phyloP scores from a whole-genome alignment of 2,113 vertebrate genomes.

The Edolisoma coerulescens region DNA sequence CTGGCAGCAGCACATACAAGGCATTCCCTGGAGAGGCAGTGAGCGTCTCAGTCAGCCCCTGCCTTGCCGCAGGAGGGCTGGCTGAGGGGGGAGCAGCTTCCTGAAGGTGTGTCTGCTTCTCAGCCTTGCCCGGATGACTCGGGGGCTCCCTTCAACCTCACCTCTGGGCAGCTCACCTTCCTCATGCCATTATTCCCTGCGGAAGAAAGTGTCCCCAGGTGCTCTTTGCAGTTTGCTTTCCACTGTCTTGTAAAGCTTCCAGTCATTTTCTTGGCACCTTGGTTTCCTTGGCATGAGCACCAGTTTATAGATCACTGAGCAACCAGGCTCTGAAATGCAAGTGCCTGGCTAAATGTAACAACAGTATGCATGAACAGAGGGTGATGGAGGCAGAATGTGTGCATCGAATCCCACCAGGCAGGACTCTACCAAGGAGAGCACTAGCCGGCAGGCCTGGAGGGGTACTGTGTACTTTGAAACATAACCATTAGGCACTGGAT shows the following conservation, averaged over 20 bases:
- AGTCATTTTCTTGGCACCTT: neutral
- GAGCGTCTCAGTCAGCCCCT: rapidly evolving
- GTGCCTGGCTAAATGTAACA: neutral
- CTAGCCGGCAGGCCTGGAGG: neutral
- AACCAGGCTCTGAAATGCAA: neutral
- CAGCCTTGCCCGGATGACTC: neutral
- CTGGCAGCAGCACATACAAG: neutral
- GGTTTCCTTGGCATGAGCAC: neutral
- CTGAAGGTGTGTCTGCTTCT: neutral
- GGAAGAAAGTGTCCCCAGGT: neutral
- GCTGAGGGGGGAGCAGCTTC: neutral
- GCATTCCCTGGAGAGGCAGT: neutral
- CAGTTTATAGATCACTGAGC: neutral
- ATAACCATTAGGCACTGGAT: neutral
- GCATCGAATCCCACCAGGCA: neutral
- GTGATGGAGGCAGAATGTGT: neutral
- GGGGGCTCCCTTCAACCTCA: neutral
- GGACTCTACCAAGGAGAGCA: neutral
- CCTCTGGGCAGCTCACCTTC: neutral
- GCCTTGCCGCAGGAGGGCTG: neutral
- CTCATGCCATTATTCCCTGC: rapidly evolving
- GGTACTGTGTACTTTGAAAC: neutral
- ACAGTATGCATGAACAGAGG: neutral
- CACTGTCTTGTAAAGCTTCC: neutral
- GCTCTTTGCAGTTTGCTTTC: neutral